phyloP scores from a whole-genome alignment of 2,797 vertebrate genomes.

The Rhinatrema bivittatum region DNA sequence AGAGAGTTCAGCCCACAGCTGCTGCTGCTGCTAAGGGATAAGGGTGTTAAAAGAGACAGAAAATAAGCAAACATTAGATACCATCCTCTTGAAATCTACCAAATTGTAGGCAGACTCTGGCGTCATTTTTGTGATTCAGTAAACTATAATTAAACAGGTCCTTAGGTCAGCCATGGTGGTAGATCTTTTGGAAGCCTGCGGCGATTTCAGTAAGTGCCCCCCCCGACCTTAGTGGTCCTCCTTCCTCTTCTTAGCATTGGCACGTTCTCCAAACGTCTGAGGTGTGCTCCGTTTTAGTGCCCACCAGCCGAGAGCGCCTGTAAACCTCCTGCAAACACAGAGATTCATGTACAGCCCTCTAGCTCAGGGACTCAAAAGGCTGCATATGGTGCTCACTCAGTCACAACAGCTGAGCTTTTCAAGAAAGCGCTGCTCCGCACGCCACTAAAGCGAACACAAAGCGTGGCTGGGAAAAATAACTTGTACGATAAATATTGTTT shows the following conservation, averaged over 20 bases:
- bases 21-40: no score
- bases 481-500: constrained; percentile 19
- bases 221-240: no score
- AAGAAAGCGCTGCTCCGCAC: constrained; percentile 53
- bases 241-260: no score
- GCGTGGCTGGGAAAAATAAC: constrained; percentile 25
- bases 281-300: constrained; percentile 53
- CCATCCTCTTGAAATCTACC: not conserved
- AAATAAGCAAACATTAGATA: no score
- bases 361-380: constrained; percentile 50
- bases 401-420: constrained; percentile 56
- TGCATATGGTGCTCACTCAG: constrained; percentile 57
- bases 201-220: constrained; percentile 26
- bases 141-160: constrained; percentile 9
- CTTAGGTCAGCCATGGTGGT: constrained; percentile 13
- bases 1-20: no score
- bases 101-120: not conserved
- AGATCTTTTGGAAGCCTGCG: constrained; percentile 6
- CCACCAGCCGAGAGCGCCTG: constrained; percentile 47
- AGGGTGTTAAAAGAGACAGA: no score
- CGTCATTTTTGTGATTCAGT: constrained; percentile 21
- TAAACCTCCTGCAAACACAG: constrained; percentile 59
- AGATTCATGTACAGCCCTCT: constrained; percentile 52
- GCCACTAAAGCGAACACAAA: constrained; percentile 45
- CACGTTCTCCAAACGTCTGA: constrained; percentile 45